Base-by-base conservation (phyloP, 23 tunicate genomes). In the Diplosoma virens region DNA sequence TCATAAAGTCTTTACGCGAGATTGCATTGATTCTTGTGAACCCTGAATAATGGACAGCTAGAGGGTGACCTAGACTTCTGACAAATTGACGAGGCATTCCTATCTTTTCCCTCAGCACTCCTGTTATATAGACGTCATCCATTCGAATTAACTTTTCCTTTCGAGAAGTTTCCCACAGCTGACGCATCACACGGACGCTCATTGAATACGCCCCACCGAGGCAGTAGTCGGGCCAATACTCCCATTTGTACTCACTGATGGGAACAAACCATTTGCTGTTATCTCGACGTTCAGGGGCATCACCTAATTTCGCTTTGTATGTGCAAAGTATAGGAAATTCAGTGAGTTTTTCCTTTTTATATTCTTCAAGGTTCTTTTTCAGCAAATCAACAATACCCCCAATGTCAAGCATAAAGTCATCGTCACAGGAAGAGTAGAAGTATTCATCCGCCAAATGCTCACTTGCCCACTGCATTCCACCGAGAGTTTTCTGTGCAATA, bases 101-200 rank as follows among this genome's bases (percentile, higher is more conserved):
- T 23, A 50, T 73, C 25, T 50, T 48, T 30, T 52, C 63, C 17
- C 78, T 22, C 66, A 73, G 25, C 22, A 73, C 33, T 3, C 78
- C 78, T 5, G 78, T 73, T 52, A 73, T 52, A 65, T 66, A 73
- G 3, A 73, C 78, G 64, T 73, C 78, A 23, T 73, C 78, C 78
- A 73, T 73, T 52, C 22, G 22, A 32, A 73, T 28, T 50, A 2
- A 6, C 7, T 73, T 47, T 21, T 7, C 32, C 5, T 4, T 29
- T 37, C 47, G 37, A 2, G 78, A 20, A 6, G 61, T 37, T 9
- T 73, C 21, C 78, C 78, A 73, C 17, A 73, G 29, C 23, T 47
- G 45, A 27, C 78, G 21, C 17, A 24, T 24, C 32, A 52, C 63
- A 2, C 27, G 18, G 20, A 73, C 78, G n/a, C 64, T 47, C 66